Conservation (phyloP, 2,797 vertebrate genomes). For the Liasis olivaceus region DNA sequence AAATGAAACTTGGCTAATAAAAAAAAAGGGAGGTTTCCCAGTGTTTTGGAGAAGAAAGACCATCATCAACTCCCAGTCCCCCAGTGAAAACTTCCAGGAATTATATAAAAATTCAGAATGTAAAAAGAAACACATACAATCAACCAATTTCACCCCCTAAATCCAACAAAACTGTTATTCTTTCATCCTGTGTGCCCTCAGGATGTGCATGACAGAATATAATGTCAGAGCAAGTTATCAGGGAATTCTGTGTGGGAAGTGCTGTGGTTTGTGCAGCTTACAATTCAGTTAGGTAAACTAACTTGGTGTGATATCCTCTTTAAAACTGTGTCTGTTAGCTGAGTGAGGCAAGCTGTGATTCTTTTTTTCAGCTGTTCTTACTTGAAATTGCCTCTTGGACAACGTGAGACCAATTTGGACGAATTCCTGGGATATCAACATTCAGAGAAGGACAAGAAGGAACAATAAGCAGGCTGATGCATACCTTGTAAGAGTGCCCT, state of each 20-base stretch:
- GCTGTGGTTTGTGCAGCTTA: slow-evolving; percentile 44
- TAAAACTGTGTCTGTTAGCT: slow-evolving; percentile 58
- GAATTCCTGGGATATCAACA: slow-evolving; percentile 31
- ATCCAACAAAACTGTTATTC: slow-evolving; percentile 30
- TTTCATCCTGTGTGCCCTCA: slow-evolving; percentile 26
- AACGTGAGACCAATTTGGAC: neutral
- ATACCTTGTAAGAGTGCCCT: neutral
- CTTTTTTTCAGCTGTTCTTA: slow-evolving; percentile 21
- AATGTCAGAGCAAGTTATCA: slow-evolving; percentile 58
- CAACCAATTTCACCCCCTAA: neutral
- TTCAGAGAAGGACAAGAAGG: slow-evolving; percentile 11
- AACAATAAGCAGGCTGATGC: neutral
- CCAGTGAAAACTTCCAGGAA: slow-evolving; percentile 1
- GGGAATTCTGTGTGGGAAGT: slow-evolving; percentile 57
- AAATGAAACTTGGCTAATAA: neutral
- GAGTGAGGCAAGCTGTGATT: slow-evolving; percentile 56
- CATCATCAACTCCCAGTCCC: neutral
- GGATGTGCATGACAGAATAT: slow-evolving; percentile 48
- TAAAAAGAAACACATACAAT: neutral
- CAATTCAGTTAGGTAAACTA: slow-evolving; percentile 64
- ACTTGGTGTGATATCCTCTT: slow-evolving; percentile 63
- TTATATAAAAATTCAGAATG: slow-evolving; percentile 16
- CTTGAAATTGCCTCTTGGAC: slow-evolving; percentile 1
- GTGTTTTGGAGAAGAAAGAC: neutral
- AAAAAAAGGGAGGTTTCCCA: neutral